These are phyloP conservation scores for Notarius lentiginosus DNA, from an alignment of 2,113 vertebrate species.

Conservation along the genomic window DNA sequence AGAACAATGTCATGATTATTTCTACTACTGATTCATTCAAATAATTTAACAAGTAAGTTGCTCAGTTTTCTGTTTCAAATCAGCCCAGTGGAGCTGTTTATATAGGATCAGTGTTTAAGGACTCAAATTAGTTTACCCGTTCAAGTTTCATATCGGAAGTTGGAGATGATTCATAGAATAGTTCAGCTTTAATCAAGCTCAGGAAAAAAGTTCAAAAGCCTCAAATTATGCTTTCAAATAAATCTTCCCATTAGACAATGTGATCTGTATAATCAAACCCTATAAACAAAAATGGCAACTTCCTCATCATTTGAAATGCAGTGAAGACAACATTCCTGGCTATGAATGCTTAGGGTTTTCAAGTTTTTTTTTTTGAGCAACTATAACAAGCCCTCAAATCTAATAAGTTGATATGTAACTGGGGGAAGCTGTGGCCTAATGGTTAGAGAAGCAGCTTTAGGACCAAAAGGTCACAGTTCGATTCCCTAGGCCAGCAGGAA, in stretches of 20 bases:
- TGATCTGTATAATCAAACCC: background rate
- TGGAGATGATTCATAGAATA: background rate
- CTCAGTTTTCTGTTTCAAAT: background rate
- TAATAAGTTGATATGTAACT: background rate
- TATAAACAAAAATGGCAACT: conserved; percentile 2
- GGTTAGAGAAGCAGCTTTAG: too few species aligned
- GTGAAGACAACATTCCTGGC: background rate
- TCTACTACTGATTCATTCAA: conserved; percentile 1
- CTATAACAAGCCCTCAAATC: background rate
- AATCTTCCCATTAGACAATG: background rate
- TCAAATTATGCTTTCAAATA: background rate
- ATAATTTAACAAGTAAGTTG: background rate
- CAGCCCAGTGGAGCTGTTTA: background rate
- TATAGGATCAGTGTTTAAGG: background rate
- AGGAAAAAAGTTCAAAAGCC: background rate
- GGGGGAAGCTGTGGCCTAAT: too few species aligned
- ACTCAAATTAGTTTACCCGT: background rate
- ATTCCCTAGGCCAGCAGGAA: too few species aligned
- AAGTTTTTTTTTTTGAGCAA: background rate
- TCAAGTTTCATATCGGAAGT: background rate
- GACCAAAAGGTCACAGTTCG: too few species aligned
- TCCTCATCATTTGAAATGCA: background rate
- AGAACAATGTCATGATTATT: background rate
- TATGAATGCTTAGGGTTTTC: background rate
- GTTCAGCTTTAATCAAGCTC: conserved; percentile 8